These are phyloP conservation scores for Temnothorax ravouxi DNA, from an alignment of 2,888 invertebrate genomes.

Conservation along the genomic window DNA sequence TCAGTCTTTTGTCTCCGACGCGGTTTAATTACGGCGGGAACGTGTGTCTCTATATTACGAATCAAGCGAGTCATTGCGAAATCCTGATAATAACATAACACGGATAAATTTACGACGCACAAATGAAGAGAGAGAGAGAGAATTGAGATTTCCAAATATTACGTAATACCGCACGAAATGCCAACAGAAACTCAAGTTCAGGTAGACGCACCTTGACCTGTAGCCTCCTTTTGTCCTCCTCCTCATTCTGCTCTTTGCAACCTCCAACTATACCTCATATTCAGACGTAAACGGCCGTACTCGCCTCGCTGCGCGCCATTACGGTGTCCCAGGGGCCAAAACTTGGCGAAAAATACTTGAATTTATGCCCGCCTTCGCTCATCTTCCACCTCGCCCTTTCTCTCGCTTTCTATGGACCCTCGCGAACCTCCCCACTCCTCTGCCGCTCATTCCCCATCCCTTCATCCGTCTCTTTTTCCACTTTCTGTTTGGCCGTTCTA, in stretches of 20 bases:
- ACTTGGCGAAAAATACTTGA: conserved; percentile 83
- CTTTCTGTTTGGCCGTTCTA: conserved; percentile 53
- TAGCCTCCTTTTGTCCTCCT: background rate
- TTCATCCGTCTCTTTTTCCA: conserved; percentile 61
- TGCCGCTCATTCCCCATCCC: conserved; percentile 48
- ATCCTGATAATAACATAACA: conserved; percentile 34
- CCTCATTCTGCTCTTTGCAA: conserved; percentile 28
- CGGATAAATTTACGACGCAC: conserved; percentile 46
- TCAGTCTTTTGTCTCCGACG: conserved; percentile 30
- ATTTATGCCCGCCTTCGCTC: conserved; percentile 76
- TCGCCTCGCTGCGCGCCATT: conserved; percentile 82
- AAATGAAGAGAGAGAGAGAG: conserved; percentile 9
- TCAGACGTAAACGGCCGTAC: conserved; percentile 80
- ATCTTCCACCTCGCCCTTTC: conserved; percentile 64
- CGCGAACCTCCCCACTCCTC: conserved; percentile 12
- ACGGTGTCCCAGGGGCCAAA: conserved; percentile 83
- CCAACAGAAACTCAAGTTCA: conserved; percentile 54
- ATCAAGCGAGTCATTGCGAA: conserved; percentile 10
- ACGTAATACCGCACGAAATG: conserved; percentile 61
- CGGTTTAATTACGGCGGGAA: conserved; percentile 46
- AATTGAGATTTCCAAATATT: conserved; percentile 59
- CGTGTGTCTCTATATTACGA: conserved; percentile 13
- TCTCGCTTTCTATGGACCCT: conserved; percentile 56
- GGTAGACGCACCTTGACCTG: conserved; percentile 58
- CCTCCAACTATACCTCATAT: conserved; percentile 76